Evolutionary conservation across 2,113 vertebrate genomes (phyloP), one percentile per base, ranked within the genome.

Genomic region (Macroglossus sobrinus): DNA sequence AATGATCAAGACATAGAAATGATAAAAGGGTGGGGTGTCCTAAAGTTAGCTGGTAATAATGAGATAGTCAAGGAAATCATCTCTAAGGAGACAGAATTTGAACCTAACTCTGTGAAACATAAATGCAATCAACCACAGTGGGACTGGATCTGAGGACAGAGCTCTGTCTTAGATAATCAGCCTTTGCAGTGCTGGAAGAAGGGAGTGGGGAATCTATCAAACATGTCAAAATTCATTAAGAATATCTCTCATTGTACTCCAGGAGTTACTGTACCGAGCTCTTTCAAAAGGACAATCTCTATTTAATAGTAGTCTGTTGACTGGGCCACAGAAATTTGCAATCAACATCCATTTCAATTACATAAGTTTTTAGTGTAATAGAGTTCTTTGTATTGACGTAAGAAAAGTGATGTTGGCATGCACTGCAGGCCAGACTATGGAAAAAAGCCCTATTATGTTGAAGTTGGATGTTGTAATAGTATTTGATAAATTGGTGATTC

Each of bases 401-500:
- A 74, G 22, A 88, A 95, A 68, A 89, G 63, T 26, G 71, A 89
- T 63, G 19, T 40, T 74, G 35, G 13, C 45, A 61, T 68, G 47
- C 24, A 9, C 72, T 81, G 10, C 76, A 66, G 63, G 45, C 61
- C 84, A 94, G 61, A 74, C 74, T 45, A 30, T 19, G 40, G 35
- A 69, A 91, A 95, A 63, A 71, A 75, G 22, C 16, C 26, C 35
- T 19, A 35, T 80, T 78, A 55, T 59, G 38, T 40, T 79, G 74
- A 97, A 79, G 10, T 16, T 84, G 69, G 81, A 35, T 97, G 16
- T 69, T 92, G 78, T 50, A 61, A 86, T 72, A 33, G 26, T 74
- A 69, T 71, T 94, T 94, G 75, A 75, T 84, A 78, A 92, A 64
- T 22, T 92, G 55, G 12, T 57, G 74, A 78, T 94, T 95, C 24